Conservation (phyloP, 2,113 vertebrate species). For the Mesitornis unicolor region DNA sequence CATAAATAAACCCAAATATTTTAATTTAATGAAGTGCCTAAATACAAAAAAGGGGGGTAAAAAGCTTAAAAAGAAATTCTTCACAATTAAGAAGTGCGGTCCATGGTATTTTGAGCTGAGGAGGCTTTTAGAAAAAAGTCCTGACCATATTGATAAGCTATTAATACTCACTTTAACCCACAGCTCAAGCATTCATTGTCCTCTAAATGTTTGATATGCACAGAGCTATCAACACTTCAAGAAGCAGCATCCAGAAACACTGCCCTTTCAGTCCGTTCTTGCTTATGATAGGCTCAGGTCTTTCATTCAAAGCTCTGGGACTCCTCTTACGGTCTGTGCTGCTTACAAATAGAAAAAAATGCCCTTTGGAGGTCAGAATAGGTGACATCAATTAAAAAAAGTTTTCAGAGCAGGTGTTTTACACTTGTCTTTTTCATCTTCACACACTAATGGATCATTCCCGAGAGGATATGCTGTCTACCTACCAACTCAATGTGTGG, state of each 20-base stretch:
- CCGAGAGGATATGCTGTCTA: not conserved
- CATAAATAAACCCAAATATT: not conserved
- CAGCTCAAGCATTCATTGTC: not conserved
- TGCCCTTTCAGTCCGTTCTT: not conserved
- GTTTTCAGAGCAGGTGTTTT: not conserved
- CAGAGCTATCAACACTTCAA: not conserved
- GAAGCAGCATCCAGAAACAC: not conserved
- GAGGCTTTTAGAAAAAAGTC: not conserved
- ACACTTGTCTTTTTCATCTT: not conserved
- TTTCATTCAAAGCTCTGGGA: not conserved
- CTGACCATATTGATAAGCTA: not conserved
- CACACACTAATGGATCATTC: not conserved
- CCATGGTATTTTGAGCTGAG: not conserved
- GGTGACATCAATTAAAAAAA: not conserved
- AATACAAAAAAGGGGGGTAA: accelerated
- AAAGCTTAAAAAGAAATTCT: not conserved
- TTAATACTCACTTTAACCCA: not conserved
- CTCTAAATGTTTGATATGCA: not conserved
- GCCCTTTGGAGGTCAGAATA: not conserved
- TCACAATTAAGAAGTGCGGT: not conserved
- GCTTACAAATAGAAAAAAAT: not conserved
- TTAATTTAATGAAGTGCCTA: not conserved
- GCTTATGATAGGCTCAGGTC: not conserved
- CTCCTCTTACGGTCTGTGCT: not conserved
- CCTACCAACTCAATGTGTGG: not conserved